Base-by-base conservation (phyloP, 37 sponge, comb jelly and placozoan species). In the Chondrilla cf. caribensis region DNA sequence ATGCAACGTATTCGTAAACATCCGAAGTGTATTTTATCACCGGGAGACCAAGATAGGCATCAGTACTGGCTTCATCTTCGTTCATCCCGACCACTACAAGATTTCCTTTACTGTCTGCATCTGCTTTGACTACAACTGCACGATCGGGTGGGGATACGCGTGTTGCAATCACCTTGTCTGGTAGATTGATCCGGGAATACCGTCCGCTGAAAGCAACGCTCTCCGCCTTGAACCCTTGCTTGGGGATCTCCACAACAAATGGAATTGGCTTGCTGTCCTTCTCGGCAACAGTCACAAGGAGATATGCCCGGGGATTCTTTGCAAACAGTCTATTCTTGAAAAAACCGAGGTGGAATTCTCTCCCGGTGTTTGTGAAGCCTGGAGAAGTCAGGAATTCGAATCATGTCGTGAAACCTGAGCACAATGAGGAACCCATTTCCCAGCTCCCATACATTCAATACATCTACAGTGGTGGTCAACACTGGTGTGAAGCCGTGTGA, bases 21-120 rank as follows among this genome's bases (percentile, higher is more conserved):
- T 43, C 43, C 18, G 76, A 39, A 0, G 44, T 32, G 31, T 32
- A 73, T 15, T 24, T 19, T 2, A 73, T 17, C 38, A 4, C 25
- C 18, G 76, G 76, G 21, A 73, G 76, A 39, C 24, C 76, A 36
- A 73, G 76, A 40, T 43, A 73, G 25, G 76, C 31, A 38, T 73
- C 76, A 3, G 76, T 43, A 21, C 76, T 73, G 2, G 76, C 76
- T 39, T 39, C 76, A 40, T 73, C 76, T 36, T 73, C 76, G 40
- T 73, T 73, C 41, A 42, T 37, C 24, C 44, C 76, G 1, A 73
- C 76, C 1, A 73, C 76, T 9, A 73, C 76, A 32, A 73, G 41
- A 22, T 73, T 43, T 36, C 76, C 76, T 21, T 39, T 7, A 40
- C 44, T 73, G 9, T 40, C 76, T 11, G 24, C 18, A 1, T 18